Conservation (phyloP, 1,140 invertebrate species). For the Eciton burchellii region DNA sequence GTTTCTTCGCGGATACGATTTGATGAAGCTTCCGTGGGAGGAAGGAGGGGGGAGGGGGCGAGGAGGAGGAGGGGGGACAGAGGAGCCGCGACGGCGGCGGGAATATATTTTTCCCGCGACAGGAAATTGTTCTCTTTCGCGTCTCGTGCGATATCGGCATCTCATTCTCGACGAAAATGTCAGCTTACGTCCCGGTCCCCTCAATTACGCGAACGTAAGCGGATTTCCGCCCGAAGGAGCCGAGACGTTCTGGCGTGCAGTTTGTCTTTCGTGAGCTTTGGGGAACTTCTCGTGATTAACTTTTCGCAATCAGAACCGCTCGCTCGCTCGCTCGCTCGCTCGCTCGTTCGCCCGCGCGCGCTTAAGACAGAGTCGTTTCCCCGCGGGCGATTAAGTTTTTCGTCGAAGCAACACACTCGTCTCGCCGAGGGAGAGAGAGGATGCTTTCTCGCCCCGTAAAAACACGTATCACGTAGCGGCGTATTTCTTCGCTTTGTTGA, state of each 20-base stretch:
- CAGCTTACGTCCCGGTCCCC: constrained; percentile 34
- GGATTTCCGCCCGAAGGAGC: constrained; percentile 1
- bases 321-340: not conserved
- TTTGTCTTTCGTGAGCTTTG: constrained; percentile 17
- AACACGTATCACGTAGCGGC: constrained; percentile 9
- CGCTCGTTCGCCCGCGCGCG: not conserved
- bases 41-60: too few species aligned
- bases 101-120: constrained; percentile 1
- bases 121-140: constrained; percentile 26
- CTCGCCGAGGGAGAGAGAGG: too few species aligned
- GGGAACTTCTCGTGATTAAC: constrained; percentile 59
- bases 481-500: constrained; percentile 34
- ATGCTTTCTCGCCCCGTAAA: constrained; percentile 38
- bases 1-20: constrained; percentile 1
- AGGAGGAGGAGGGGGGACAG: too few species aligned
- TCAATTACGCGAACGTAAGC: constrained; percentile 52
- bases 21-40: constrained; percentile 24
- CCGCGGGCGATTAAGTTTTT: constrained; percentile 64
- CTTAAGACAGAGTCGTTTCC: not conserved
- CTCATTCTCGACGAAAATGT: constrained; percentile 45
- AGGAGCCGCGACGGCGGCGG: too few species aligned
- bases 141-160: constrained; percentile 6
- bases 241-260: constrained; percentile 3
- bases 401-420: constrained; percentile 34
- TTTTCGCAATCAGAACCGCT: constrained; percentile 56